Evolutionary conservation across 92 coral and sea anemone species (phyloP), one percentile per base, ranked within the genome.

Genomic region (Paramuricea clavata): DNA sequence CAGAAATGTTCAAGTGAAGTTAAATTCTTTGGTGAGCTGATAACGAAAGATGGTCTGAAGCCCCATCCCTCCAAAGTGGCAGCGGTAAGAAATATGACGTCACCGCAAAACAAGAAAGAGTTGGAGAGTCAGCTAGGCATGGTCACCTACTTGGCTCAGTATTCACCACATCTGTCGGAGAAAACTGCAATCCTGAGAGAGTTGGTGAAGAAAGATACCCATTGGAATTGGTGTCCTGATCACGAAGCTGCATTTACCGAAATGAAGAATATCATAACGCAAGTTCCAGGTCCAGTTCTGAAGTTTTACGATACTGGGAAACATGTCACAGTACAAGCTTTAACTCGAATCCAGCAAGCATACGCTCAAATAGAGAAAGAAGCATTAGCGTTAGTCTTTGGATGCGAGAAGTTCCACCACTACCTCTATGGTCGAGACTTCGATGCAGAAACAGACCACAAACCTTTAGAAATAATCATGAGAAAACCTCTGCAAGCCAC

Each of bases 361-460:
- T 90, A 90, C 50, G 93, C 90, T 15, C 92, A 88, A 59, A 91
- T 74, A 42, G 80, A 47, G 60, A 74, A 74, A 44, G 80, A 74
- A 42, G 54, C 57, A 6, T 74, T 74, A 74, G 80, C 80, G 15
- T 31, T 62, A 31, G 70, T 62, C 17, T 83, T 88, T 80, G 85
- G 83, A 49, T 62, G 89, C 43, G 91, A 90, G 44, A 86, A 89
- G 7, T 90, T 90, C 71, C 71, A 87, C 81, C 93, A 90, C 28
- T 86, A 84, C 78, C 31, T 70, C n/a, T n/a, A n/a, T n/a, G n/a
- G n/a, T n/a, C n/a, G n/a, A n/a, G n/a, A n/a, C n/a, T n/a, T n/a
- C n/a, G n/a, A n/a, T n/a, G n/a, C n/a, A n/a, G n/a, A n/a, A n/a
- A n/a, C n/a, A n/a, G n/a, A n/a, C n/a, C n/a, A n/a, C n/a, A n/a